phyloP scores from a whole-genome alignment of 2,888 invertebrate species.

The Acanthosepion pharaonis region DNA sequence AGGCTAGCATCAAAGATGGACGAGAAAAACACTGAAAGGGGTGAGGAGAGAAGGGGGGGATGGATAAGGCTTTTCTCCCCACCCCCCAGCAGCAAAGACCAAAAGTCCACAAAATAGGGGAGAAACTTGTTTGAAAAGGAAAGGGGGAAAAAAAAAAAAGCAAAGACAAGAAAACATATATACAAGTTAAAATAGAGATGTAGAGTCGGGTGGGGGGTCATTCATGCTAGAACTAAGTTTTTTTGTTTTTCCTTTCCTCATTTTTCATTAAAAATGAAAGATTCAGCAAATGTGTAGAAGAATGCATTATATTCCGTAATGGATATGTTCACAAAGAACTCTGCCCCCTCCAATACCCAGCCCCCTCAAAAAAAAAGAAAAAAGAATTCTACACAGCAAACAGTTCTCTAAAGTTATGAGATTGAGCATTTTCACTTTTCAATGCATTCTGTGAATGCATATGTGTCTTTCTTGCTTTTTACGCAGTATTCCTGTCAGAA shows the following conservation, averaged over 20 bases:
- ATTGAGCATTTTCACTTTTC: no score
- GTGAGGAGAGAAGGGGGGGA: no score
- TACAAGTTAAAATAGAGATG: no score
- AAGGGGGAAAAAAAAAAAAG: background rate
- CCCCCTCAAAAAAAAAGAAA: background rate
- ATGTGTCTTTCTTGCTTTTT: no score
- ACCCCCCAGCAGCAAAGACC: no score
- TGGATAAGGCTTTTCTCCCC: no score
- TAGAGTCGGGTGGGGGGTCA: no score
- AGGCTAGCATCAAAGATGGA: background rate
- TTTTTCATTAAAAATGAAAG: background rate
- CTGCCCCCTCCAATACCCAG: background rate
- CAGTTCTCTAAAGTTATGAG: background rate
- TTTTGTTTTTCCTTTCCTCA: background rate
- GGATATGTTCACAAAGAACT: background rate
- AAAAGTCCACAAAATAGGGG: background rate
- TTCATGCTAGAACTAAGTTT: no score
- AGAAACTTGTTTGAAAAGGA: background rate
- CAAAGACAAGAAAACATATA: no score
- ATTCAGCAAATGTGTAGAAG: background rate
- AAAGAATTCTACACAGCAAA: background rate
- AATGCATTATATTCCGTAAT: background rate
- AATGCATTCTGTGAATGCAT: no score
- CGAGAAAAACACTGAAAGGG: background rate
- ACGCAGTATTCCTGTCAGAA: no score